Percentiles rank a stretch among this genome's conserved stretches.
Evolutionary conservation across 2,888 invertebrate genomes (phyloP).

Genomic region (Plagodis pulveraria): DNA sequence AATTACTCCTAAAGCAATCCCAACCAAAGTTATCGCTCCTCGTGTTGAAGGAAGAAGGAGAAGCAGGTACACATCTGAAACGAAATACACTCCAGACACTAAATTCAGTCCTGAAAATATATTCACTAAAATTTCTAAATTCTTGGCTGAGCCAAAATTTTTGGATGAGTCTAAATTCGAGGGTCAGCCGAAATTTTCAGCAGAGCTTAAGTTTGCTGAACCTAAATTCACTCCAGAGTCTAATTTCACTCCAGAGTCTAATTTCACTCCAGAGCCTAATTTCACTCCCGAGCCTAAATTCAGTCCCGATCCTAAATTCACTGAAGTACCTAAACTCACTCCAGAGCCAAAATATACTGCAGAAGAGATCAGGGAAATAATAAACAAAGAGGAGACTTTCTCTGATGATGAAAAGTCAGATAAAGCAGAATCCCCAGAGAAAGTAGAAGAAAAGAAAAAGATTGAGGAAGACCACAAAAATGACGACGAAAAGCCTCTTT

Average conservation of each 20-base stretch:
- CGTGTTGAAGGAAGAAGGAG: conserved; percentile 33
- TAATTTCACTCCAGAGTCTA: neutral
- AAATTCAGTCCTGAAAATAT: conserved; percentile 20
- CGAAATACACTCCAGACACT: conserved; percentile 22
- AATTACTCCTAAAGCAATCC: conserved; percentile 12
- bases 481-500: conserved; percentile 63
- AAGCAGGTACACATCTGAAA: conserved; percentile 27
- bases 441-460: conserved; percentile 47
- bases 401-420: conserved; percentile 53
- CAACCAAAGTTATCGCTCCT: conserved; percentile 15
- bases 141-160: conserved; percentile 6
- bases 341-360: conserved; percentile 24
- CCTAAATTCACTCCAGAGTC: conserved; percentile 17
- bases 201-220: conserved; percentile 11
- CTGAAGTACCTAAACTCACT: conserved; percentile 4
- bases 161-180: neutral
- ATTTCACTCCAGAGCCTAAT: conserved; percentile 17
- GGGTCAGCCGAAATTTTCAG: conserved; percentile 20
- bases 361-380: conserved; percentile 39
- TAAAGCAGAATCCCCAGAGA: conserved; percentile 36
- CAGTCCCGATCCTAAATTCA: conserved; percentile 17
- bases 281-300: conserved; percentile 7
- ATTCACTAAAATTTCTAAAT: conserved; percentile 5
- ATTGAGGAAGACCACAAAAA: conserved; percentile 24
- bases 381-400: conserved; percentile 48